Evolutionary conservation across 2,888 invertebrate genomes (phyloP).

Genomic region (Endotricha flammealis): DNA sequence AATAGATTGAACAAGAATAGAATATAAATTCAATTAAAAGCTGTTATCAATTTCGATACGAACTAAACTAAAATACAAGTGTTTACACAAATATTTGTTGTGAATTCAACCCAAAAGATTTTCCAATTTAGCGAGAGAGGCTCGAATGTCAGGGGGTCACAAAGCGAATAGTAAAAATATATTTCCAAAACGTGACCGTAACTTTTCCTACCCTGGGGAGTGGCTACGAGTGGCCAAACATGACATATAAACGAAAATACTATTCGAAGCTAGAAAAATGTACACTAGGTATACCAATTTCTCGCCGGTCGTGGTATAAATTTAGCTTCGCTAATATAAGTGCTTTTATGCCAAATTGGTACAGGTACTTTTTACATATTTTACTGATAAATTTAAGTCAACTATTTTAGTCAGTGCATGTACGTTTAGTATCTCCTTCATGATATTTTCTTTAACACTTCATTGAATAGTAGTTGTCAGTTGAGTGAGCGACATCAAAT

Average conservation of each 20-base stretch:
- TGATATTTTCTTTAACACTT: too few relatives aligned
- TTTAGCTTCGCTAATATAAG: constrained; percentile 14
- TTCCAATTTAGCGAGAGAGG: constrained; percentile 61
- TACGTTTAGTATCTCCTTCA: too few relatives aligned
- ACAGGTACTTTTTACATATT: too few relatives aligned
- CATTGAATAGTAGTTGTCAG: too few relatives aligned
- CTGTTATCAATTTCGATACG: too few relatives aligned
- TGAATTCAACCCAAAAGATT: constrained; percentile 50
- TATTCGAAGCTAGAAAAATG: constrained; percentile 38
- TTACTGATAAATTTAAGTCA: too few relatives aligned
- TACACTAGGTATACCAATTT: constrained; percentile 29
- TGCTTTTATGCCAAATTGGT: neutral
- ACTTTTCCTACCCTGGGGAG: constrained; percentile 44
- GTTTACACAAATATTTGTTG: constrained; percentile 47
- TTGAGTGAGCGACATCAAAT: too few relatives aligned
- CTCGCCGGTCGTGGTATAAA: constrained; percentile 28
- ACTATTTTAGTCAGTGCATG: too few relatives aligned
- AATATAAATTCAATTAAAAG: too few relatives aligned
- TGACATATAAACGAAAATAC: constrained; percentile 49
- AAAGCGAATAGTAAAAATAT: constrained; percentile 60
- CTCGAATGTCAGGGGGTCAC: constrained; percentile 47
- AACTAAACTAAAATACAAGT: constrained; percentile 35
- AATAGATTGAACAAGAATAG: too few relatives aligned
- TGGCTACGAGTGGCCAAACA: constrained; percentile 32
- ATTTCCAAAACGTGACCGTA: constrained; percentile 53